phyloP scores from a whole-genome alignment of 1,140 invertebrate species.

The Akabosia matsudoensis region DNA sequence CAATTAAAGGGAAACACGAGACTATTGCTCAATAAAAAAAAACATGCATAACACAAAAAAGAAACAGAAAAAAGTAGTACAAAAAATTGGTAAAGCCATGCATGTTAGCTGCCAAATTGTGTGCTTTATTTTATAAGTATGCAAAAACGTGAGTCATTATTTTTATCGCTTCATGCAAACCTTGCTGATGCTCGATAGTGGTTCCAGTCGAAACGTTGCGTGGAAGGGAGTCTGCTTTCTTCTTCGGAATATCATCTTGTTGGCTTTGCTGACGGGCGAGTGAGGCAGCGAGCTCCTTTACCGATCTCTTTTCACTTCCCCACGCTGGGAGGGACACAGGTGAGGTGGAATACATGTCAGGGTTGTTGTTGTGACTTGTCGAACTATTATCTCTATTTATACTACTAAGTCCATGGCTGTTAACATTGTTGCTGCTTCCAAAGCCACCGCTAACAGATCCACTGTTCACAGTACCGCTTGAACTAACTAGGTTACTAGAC shows the following conservation, averaged over 20 bases:
- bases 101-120: background rate
- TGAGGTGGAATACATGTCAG: constrained; percentile 16
- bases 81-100: constrained; percentile 16
- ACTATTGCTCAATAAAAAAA: background rate
- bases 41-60: background rate
- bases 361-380: constrained; percentile 1
- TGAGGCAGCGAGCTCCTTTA: constrained; percentile 44
- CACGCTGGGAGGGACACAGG: constrained; percentile 40
- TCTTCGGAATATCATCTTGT: constrained; percentile 31
- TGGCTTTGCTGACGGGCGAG: constrained; percentile 36
- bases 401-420: background rate
- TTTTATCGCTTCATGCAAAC: constrained; percentile 42
- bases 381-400: constrained; percentile 29
- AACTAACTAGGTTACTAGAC: constrained; percentile 16
- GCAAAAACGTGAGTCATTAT: background rate
- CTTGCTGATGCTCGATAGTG: constrained; percentile 38
- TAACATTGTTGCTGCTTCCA: background rate
- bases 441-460: background rate
- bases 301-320: constrained; percentile 36
- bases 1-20: no score
- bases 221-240: constrained; percentile 40
- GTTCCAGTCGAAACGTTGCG: constrained; percentile 30
- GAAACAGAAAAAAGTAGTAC: background rate
- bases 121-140: background rate
- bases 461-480: background rate